These are phyloP conservation scores for Drosophila sp. DNA, from an alignment of 1,140 invertebrate genomes.

Conservation along the genomic window DNA sequence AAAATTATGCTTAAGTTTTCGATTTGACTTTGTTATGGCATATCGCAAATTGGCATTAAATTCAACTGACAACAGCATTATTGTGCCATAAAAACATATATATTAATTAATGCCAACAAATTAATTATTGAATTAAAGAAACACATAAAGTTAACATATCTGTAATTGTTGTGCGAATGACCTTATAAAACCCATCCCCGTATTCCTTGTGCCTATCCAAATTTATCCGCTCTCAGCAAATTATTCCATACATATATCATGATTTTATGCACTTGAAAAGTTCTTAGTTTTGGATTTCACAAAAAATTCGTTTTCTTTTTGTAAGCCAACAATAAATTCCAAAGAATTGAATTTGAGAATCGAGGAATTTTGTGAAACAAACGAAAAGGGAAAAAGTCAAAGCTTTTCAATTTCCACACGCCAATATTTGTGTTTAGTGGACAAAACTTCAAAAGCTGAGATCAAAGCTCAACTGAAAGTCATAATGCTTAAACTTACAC, in stretches of 20 bases:
- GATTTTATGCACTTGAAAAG: constrained; percentile 56
- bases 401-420: constrained; percentile 46
- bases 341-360: constrained; percentile 63
- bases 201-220: neutral
- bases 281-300: constrained; percentile 56
- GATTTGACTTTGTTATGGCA: constrained; percentile 6
- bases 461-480: constrained; percentile 14
- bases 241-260: constrained; percentile 8
- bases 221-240: constrained; percentile 27
- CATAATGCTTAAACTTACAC: neutral
- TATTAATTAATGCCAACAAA: constrained; percentile 5
- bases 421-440: constrained; percentile 28
- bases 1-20: constrained; percentile 1
- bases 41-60: constrained; percentile 24
- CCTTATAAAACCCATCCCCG: constrained; percentile 19
- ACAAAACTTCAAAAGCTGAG: constrained; percentile 13
- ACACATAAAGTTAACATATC: constrained; percentile 13
- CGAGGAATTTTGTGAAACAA: constrained; percentile 49
- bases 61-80: constrained; percentile 22
- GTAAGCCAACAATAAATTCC: constrained; percentile 34
- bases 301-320: constrained; percentile 5
- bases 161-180: constrained; percentile 33
- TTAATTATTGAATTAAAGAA: constrained; percentile 25
- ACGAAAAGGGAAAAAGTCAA: constrained; percentile 15
- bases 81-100: neutral